Conservation (phyloP, 2,888 invertebrate genomes). For the Neoitamus cyanurus region DNA sequence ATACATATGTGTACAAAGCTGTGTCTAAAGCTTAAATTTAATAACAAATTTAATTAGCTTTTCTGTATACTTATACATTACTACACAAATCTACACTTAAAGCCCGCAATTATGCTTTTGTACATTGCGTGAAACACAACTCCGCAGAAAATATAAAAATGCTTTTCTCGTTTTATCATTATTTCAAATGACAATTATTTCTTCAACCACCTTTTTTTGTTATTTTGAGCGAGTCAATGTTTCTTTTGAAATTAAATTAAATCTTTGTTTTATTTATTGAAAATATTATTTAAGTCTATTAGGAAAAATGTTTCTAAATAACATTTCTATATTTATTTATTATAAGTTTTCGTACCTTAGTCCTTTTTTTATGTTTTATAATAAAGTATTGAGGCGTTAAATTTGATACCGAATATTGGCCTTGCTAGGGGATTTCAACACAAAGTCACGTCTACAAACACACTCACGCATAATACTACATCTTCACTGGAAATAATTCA, state of each 20-base stretch:
- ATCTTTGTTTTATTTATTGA: not conserved
- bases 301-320: not conserved
- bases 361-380: not conserved
- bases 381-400: not conserved
- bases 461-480: constrained; percentile 20
- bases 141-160: not conserved
- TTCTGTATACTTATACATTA: not conserved
- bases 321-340: not conserved
- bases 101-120: constrained; percentile 19
- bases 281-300: not conserved
- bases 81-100: not conserved
- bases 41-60: constrained; percentile 14
- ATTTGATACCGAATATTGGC: not conserved
- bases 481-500: not conserved
- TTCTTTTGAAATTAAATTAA: not conserved
- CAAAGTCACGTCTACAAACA: not conserved
- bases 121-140: constrained; percentile 21
- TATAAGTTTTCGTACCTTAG: not conserved
- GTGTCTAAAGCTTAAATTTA: constrained; percentile 8
- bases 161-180: not conserved
- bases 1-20: not conserved
- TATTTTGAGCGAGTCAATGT: not conserved
- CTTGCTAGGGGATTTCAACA: constrained; percentile 35
- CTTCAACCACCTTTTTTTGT: not conserved
- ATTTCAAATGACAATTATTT: not conserved